phyloP scores from a whole-genome alignment of 2,113 vertebrate species.

The rabbit (Oryctolagus cuniculus) region mOryCun1.1 NC_091449.1:45005001-45005500 shows the following conservation, averaged over 20 bases:
- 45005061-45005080: background rate
- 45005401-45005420: background rate
- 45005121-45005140: background rate
- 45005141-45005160: too few relatives aligned
- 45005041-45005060: background rate
- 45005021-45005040: background rate
- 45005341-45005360: rapidly evolving
- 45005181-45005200: background rate
- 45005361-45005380: background rate
- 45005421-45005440: background rate
- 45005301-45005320: background rate
- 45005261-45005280: background rate
- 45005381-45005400: rapidly evolving
- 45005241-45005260: background rate
- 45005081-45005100: background rate
- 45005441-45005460: too few relatives aligned
- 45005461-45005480: too few relatives aligned
- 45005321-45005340: background rate
- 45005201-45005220: background rate
- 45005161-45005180: background rate
- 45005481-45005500: too few relatives aligned
- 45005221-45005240: background rate
- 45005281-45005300: background rate
- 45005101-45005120: background rate
- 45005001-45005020: background rate